phyloP scores from a whole-genome alignment of 2,888 invertebrate species.

The Apotomis betuletana region DNA sequence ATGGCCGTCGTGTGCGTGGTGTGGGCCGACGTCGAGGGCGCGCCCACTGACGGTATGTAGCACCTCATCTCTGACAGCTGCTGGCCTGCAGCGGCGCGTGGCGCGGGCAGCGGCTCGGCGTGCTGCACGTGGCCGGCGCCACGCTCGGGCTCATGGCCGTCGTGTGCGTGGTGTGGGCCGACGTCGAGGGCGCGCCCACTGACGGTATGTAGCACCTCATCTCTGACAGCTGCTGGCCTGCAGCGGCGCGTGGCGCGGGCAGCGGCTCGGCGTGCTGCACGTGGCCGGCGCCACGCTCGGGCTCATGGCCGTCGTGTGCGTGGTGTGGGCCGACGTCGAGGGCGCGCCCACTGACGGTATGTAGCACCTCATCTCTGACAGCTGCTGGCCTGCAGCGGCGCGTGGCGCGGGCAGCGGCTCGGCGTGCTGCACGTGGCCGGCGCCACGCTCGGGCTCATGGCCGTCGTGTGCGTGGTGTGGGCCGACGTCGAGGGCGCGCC shows the following conservation, averaged over 20 bases:
- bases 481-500: constrained; percentile 90
- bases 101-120: constrained; percentile 88
- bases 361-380: constrained; percentile 75
- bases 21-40: constrained; percentile 91
- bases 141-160: constrained; percentile 91
- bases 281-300: constrained; percentile 91
- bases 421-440: constrained; percentile 90
- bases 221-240: constrained; percentile 91
- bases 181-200: constrained; percentile 88
- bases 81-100: constrained; percentile 92
- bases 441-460: constrained; percentile 90
- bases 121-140: constrained; percentile 91
- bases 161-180: constrained; percentile 92
- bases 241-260: constrained; percentile 90
- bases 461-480: constrained; percentile 92
- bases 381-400: constrained; percentile 92
- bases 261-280: constrained; percentile 89
- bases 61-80: constrained; percentile 84
- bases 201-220: constrained; percentile 69
- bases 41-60: constrained; percentile 83
- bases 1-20: constrained; percentile 93
- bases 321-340: constrained; percentile 92
- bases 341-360: constrained; percentile 86
- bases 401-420: constrained; percentile 89
- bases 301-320: constrained; percentile 91